phyloP scores from a whole-genome alignment of 2,888 invertebrate genomes.

The Rugalucina vietnamica region DNA sequence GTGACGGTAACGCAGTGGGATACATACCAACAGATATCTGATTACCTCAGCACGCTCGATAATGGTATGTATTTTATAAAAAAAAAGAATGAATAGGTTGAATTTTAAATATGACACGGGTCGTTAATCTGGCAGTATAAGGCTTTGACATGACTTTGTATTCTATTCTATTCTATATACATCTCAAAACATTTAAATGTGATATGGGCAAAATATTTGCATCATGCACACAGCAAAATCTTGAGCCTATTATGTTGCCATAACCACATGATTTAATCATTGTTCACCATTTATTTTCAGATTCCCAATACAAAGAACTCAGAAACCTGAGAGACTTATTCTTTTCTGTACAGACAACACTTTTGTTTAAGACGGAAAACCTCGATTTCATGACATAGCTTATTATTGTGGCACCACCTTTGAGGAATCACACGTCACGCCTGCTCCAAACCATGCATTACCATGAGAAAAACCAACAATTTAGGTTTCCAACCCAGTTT shows the following conservation, averaged over 20 bases:
- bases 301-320: neutral
- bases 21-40: neutral
- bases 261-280: neutral
- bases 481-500: no score
- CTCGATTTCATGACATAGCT: neutral
- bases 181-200: neutral
- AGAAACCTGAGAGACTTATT: neutral
- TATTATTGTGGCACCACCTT: no score
- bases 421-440: no score
- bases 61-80: neutral
- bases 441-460: no score
- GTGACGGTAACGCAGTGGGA: neutral
- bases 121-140: neutral
- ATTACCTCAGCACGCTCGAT: neutral
- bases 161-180: neutral
- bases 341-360: neutral
- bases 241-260: neutral
- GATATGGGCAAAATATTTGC: neutral
- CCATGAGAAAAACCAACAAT: no score
- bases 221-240: neutral
- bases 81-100: neutral
- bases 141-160: neutral
- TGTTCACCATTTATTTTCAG: neutral
- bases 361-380: neutral
- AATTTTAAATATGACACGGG: neutral